Evolutionary conservation across 2,113 vertebrate genomes (phyloP).

Genomic region (pig (Sus scrofa)): DNA sequence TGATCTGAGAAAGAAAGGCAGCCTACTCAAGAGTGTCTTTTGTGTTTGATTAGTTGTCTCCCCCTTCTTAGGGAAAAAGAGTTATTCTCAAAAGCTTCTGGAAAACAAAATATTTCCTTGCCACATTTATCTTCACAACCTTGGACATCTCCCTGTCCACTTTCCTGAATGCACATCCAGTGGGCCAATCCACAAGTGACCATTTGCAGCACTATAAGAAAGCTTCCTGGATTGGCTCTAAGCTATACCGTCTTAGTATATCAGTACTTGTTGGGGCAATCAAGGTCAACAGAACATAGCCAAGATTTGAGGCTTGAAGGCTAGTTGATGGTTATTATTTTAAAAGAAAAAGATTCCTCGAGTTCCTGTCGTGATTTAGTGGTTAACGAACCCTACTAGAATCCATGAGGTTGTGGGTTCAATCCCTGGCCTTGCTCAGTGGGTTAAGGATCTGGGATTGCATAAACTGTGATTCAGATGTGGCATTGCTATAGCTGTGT

Average conservation of each 20-base stretch:
- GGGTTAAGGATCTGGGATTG: too few relatives aligned
- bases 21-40: neutral
- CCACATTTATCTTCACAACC: neutral
- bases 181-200: neutral
- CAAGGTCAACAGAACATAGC: neutral
- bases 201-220: neutral
- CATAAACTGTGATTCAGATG: too few relatives aligned
- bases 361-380: too few relatives aligned
- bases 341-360: neutral
- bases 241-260: neutral
- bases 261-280: neutral
- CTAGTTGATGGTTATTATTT: neutral
- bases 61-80: neutral
- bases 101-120: slow-evolving; percentile 28
- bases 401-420: too few relatives aligned
- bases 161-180: neutral
- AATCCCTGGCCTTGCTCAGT: too few relatives aligned
- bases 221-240: neutral
- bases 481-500: too few relatives aligned
- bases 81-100: slow-evolving; percentile 10
- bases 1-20: neutral
- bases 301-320: neutral
- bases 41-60: neutral
- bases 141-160: neutral
- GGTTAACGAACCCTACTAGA: too few relatives aligned